Conservation (phyloP, 2,888 invertebrate species). For the Zhengitettix transpicula region DNA sequence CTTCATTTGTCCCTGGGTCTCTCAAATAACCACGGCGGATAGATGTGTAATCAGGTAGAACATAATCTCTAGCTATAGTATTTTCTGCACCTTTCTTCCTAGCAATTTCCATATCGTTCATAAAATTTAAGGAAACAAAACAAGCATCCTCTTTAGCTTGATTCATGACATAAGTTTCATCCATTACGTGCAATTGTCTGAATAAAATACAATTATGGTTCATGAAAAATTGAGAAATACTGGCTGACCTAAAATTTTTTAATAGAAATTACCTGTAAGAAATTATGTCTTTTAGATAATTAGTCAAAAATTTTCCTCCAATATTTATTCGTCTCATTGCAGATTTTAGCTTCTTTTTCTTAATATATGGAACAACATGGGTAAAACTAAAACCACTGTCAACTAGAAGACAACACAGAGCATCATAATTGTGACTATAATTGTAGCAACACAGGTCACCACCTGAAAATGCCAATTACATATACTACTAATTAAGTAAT, state of each 20-base stretch:
- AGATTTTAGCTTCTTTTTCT: constrained; percentile 49
- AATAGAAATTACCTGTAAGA: constrained; percentile 55
- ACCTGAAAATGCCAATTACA: constrained; percentile 25
- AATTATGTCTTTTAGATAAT: constrained; percentile 92
- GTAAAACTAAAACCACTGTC: constrained; percentile 95
- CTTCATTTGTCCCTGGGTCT: not conserved
- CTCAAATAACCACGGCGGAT: constrained; percentile 62
- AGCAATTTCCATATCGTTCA: constrained; percentile 57
- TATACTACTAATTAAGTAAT: too few species aligned
- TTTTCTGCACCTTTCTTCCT: constrained; percentile 40
- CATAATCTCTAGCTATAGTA: constrained; percentile 72
- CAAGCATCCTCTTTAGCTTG: constrained; percentile 97
- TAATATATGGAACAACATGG: constrained; percentile 81
- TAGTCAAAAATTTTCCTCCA: constrained; percentile 92
- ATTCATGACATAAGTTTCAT: constrained; percentile 95
- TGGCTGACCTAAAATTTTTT: not conserved
- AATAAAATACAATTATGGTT: constrained; percentile 8
- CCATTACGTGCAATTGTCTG: constrained; percentile 91
- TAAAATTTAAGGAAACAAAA: constrained; percentile 75
- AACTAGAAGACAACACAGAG: constrained; percentile 61
- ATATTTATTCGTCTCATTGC: constrained; percentile 77
- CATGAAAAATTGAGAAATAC: not conserved
- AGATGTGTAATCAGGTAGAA: constrained; percentile 89
- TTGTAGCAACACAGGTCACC: constrained; percentile 64
- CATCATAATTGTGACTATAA: constrained; percentile 36